Evolutionary conservation across 2,888 invertebrate genomes (phyloP), one percentile per base, ranked within the genome.

Genomic region (Amiota mariae): DNA sequence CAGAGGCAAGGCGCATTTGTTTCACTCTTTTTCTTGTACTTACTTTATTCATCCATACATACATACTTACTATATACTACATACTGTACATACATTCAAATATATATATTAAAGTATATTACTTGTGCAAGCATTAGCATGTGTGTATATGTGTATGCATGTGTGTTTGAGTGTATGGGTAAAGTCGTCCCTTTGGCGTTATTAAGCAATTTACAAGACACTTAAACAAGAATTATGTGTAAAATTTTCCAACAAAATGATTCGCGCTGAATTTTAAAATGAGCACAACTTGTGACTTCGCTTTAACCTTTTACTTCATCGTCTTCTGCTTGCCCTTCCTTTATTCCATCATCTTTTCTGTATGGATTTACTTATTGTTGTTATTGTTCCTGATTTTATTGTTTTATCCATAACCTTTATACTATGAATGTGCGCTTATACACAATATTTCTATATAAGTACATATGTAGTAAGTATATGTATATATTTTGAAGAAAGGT

Each of bases 191-290:
- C 82, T 82, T 81, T 80, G 87, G 87, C 81, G 85, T 87, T 87
- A 87, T 87, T 88, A 87, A 88, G 88, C 88, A 87, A 87, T 87
- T 88, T 87, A 87, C 86, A 87, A 87, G 88, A 87, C 87, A 87
- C 87, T 87, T 87, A 88, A 87, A 85, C 80, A 87, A 87, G 88
- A 88, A 87, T 88, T 87, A 87, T 88, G 87, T 85, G 87, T 82
- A 86, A 82, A 84, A 87, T 87, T 87, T 87, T 82, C 85, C 80
- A 84, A 81, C 86, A 85, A 84, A 83, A 83, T 85, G 85, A 83
- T 85, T 83, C 85, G 82, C 79, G 49, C 71, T 61, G 59, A 49
- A 57, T 59, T 59, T 61, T 71, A 61, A 61, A 59, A 59, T 66
- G 15, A 71, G 59, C 57, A 15, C 12, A 71, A 18, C 54, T 54